A percentile compares a stretch with the other conserved stretches of the same genome.
Evolutionary conservation across 2,888 invertebrate genomes (phyloP).

Genomic region (Masnerella sp.): DNA sequence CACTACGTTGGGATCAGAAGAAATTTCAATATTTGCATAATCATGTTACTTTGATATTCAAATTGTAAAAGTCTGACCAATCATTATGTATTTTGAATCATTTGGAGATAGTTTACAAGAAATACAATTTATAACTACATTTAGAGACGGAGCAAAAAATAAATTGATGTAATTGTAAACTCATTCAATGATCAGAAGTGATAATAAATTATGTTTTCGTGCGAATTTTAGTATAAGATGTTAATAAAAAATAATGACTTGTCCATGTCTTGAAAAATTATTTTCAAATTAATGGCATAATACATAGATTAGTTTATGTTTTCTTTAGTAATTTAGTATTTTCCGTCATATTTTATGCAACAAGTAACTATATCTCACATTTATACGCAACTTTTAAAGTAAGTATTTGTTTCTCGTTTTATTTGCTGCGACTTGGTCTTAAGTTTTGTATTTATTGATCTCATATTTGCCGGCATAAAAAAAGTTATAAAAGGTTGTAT

Average conservation of each 20-base stretch:
- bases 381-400: too few relatives aligned
- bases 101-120: neutral
- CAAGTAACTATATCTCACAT: too few relatives aligned
- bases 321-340: too few relatives aligned
- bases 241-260: too few relatives aligned
- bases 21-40: constrained; percentile 27
- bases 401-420: constrained; percentile 6
- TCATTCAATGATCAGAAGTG: neutral
- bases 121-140: constrained; percentile 2
- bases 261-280: too few relatives aligned
- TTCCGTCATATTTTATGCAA: too few relatives aligned
- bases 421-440: neutral
- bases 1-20: constrained; percentile 4
- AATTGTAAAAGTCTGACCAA: constrained; percentile 5
- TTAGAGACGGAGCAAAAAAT: constrained; percentile 1
- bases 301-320: too few relatives aligned
- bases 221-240: too few relatives aligned
- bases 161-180: constrained; percentile 1
- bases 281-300: too few relatives aligned
- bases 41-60: constrained; percentile 21
- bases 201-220: constrained; percentile 8
- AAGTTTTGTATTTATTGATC: constrained; percentile 13
- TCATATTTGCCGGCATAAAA: constrained; percentile 4
- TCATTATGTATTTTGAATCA: neutral
- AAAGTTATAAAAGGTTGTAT: constrained; percentile 10